These are phyloP conservation scores for Hypomesus transpacificus DNA, from an alignment of 2,113 vertebrate genomes.

Conservation along the genomic window DNA sequence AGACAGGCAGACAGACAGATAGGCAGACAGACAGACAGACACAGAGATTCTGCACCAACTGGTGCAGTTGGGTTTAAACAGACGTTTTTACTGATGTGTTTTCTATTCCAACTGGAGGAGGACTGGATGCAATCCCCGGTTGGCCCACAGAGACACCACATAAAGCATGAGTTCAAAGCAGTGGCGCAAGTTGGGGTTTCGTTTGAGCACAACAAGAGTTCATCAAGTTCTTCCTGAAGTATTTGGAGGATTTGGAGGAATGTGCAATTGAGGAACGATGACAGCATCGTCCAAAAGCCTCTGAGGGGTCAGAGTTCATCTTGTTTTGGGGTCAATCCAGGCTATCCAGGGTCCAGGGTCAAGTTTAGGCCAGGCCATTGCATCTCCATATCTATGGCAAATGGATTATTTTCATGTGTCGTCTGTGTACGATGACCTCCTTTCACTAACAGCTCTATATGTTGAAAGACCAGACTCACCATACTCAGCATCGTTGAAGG, in stretches of 20 bases:
- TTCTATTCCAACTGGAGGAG: constrained; percentile 39
- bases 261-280: no score
- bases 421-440: no score
- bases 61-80: constrained; percentile 14
- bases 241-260: background rate
- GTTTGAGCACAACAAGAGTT: constrained; percentile 15
- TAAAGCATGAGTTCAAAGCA: constrained; percentile 41
- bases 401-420: background rate
- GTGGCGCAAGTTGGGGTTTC: constrained; percentile 41
- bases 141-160: constrained; percentile 32
- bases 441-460: no score
- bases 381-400: background rate
- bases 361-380: background rate
- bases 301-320: no score
- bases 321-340: no score
- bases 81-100: constrained; percentile 47
- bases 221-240: background rate
- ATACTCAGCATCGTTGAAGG: constrained; percentile 90
- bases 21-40: background rate
- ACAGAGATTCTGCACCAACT: background rate
- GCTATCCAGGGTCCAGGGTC: background rate
- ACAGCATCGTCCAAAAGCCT: no score
- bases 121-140: constrained; percentile 54
- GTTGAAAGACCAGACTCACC: constrained; percentile 68
- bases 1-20: background rate